Conservation (phyloP, 92 coral and sea anemone genomes). For the Zoanthus solanderi region DNA sequence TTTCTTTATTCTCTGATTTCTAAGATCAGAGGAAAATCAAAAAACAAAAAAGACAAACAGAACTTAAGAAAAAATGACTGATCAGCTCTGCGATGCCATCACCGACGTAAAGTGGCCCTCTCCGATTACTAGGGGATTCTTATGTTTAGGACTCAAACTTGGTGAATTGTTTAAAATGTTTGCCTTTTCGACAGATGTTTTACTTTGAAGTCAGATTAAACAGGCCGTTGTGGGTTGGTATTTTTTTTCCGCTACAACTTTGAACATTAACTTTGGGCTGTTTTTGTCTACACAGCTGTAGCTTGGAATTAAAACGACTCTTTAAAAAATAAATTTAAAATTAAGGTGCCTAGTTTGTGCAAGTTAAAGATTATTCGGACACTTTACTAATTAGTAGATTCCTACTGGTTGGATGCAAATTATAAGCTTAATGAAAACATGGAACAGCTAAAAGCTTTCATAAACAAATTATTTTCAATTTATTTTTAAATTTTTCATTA, state of each 20-base stretch:
- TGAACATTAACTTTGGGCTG: conserved; percentile 80
- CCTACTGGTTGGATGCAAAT: background rate
- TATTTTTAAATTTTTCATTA: conserved; percentile 15
- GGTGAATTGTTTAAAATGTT: conserved; percentile 67
- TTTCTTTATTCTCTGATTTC: conserved; percentile 33
- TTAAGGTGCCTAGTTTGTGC: conserved; percentile 44
- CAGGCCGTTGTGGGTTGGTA: conserved; percentile 70
- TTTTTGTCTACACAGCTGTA: conserved; percentile 90
- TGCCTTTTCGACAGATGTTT: conserved; percentile 88
- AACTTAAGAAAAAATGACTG: background rate
- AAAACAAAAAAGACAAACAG: conserved; percentile 30
- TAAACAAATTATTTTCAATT: conserved; percentile 5
- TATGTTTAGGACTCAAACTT: background rate
- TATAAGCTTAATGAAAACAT: background rate
- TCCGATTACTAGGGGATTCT: conserved; percentile 2
- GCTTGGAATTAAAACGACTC: conserved; percentile 47
- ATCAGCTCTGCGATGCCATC: conserved; percentile 19
- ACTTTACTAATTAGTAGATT: conserved; percentile 1
- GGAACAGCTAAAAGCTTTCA: conserved; percentile 15
- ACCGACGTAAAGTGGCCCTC: conserved; percentile 17
- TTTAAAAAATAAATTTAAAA: conserved; percentile 44
- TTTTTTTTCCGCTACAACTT: conserved; percentile 72
- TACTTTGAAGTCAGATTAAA: conserved; percentile 64
- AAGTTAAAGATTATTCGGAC: conserved; percentile 25
- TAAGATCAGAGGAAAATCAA: conserved; percentile 30